phyloP scores from a whole-genome alignment of 2,113 vertebrate species.

The Cairina moschata region DNA sequence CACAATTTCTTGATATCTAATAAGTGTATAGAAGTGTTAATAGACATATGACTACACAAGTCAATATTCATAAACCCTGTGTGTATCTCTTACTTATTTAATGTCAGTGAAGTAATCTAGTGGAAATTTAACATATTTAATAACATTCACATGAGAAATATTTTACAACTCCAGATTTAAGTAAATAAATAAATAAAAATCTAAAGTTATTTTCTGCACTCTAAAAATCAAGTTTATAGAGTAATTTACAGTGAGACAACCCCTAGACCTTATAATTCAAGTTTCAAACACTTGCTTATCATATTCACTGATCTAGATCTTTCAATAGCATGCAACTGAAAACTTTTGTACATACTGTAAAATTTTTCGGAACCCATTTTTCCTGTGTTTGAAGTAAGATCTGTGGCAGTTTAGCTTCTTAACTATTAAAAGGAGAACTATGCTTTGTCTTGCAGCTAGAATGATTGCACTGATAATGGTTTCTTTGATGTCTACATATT shows the following conservation, averaged over 20 bases:
- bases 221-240: not conserved
- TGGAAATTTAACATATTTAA: not conserved
- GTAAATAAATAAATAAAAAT: not conserved
- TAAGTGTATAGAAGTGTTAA: not conserved
- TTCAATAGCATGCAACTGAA: not conserved
- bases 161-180: not conserved
- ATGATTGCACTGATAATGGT: not conserved
- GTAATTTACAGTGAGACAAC: not conserved
- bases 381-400: not conserved
- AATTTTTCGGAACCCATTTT: not conserved
- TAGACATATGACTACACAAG: not conserved
- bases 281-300: not conserved
- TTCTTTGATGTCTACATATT: not conserved
- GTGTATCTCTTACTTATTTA: not conserved
- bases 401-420: not conserved
- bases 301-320: not conserved
- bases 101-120: not conserved
- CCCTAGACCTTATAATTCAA: not conserved
- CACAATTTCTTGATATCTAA: not conserved
- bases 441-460: not conserved
- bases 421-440: not conserved
- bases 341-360: not conserved
- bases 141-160: not conserved
- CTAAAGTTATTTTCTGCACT: not conserved
- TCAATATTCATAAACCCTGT: not conserved